Evolutionary conservation across 2,797 vertebrate species (phyloP).

Genomic region (Rhadinocentrus ornatus): DNA sequence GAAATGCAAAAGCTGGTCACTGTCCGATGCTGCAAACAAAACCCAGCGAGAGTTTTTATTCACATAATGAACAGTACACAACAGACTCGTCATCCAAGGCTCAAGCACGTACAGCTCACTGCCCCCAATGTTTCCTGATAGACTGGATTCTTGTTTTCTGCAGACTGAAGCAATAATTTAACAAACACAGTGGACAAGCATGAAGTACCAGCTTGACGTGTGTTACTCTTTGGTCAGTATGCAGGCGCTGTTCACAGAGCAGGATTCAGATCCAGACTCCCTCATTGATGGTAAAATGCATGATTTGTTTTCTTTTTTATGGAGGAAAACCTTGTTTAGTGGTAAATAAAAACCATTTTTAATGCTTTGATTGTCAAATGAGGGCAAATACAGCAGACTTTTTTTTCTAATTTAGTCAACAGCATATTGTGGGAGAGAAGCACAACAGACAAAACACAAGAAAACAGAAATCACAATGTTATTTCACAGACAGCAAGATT

Average conservation of each 20-base stretch:
- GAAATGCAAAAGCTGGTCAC: neutral
- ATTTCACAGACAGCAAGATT: neutral
- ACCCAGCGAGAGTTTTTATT: neutral
- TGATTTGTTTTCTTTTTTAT: neutral
- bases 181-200: neutral
- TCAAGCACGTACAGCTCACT: neutral
- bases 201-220: neutral
- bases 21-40: neutral
- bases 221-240: neutral
- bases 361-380: neutral
- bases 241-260: neutral
- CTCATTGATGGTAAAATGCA: no score
- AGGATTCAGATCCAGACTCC: no score
- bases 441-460: neutral
- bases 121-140: neutral
- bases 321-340: neutral
- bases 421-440: neutral
- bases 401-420: neutral
- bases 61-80: neutral
- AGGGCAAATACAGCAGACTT: neutral
- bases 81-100: neutral
- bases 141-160: neutral
- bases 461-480: neutral
- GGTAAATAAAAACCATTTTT: neutral
- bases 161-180: neutral